A percentile compares a stretch with the other conserved stretches of the same genome.
phyloP scores from a whole-genome alignment of 53 echinoderm and acorn worm genomes.

The Antedon mediterranea region DNA sequence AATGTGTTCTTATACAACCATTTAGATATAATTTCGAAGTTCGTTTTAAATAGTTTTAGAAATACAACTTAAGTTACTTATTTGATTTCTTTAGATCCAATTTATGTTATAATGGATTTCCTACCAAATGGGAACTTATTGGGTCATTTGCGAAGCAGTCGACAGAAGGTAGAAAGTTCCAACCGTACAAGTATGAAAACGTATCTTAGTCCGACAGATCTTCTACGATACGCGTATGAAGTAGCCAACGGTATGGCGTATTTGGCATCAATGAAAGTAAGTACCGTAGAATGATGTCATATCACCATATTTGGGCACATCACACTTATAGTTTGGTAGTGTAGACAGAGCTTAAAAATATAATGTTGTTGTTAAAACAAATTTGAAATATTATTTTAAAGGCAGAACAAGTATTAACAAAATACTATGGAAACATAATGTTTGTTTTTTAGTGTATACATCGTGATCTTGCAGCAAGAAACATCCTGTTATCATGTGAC shows the following conservation, averaged over 20 bases:
- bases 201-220: conserved; percentile 56
- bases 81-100: conserved; percentile 28
- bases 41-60: too few species aligned
- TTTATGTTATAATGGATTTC: conserved; percentile 64
- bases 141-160: conserved; percentile 45
- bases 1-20: too few species aligned
- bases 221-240: conserved; percentile 56
- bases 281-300: too few species aligned
- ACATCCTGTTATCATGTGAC: conserved; percentile 55
- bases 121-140: conserved; percentile 60
- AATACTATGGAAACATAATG: too few species aligned
- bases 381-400: too few species aligned
- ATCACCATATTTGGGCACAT: too few species aligned
- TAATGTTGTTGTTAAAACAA: too few species aligned
- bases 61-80: too few species aligned
- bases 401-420: too few species aligned
- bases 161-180: conserved; percentile 38
- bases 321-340: too few species aligned
- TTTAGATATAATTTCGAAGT: too few species aligned
- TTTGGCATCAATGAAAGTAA: conserved; percentile 66
- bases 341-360: too few species aligned
- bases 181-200: conserved; percentile 58
- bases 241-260: conserved; percentile 75
- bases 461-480: conserved; percentile 56
- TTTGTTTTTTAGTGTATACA: conserved; percentile 41